phyloP scores from a whole-genome alignment of 2,797 vertebrate genomes.

The Hyperoplus immaculatus region DNA sequence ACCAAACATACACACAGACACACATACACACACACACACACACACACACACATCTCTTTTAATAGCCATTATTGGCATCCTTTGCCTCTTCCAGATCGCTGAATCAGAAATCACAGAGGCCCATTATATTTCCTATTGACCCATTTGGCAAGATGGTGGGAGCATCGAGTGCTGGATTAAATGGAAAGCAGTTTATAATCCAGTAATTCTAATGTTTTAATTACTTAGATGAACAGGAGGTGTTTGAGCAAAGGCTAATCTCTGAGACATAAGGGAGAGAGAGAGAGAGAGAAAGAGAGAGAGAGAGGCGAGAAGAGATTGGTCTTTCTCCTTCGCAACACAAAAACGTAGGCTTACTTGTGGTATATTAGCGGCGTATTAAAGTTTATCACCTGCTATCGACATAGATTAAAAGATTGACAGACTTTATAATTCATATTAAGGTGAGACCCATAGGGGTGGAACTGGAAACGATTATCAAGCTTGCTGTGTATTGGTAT shows the following conservation, averaged over 20 bases:
- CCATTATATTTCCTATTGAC: slow-evolving; percentile 85
- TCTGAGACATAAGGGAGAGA: slow-evolving; percentile 81
- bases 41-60: slow-evolving; percentile 74
- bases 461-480: slow-evolving; percentile 44
- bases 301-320: slow-evolving; percentile 52
- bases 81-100: slow-evolving; percentile 81
- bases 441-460: slow-evolving; percentile 46
- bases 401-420: slow-evolving; percentile 78
- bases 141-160: slow-evolving; percentile 80
- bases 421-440: slow-evolving; percentile 60
- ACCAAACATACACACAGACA: slow-evolving; percentile 17
- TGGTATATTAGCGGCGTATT: slow-evolving; percentile 72
- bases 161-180: slow-evolving; percentile 82
- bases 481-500: slow-evolving; percentile 27
- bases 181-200: slow-evolving; percentile 84
- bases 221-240: slow-evolving; percentile 88
- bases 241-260: slow-evolving; percentile 85
- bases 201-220: slow-evolving; percentile 86
- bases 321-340: slow-evolving; percentile 67
- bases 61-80: slow-evolving; percentile 83
- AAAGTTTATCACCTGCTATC: slow-evolving; percentile 80
- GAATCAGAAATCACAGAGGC: slow-evolving; percentile 84
- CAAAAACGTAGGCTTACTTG: slow-evolving; percentile 53
- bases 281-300: slow-evolving; percentile 27
- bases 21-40: slow-evolving; percentile 55